phyloP scores from a whole-genome alignment of 2,797 vertebrate genomes.

The Brachyalestes nurse region DNA sequence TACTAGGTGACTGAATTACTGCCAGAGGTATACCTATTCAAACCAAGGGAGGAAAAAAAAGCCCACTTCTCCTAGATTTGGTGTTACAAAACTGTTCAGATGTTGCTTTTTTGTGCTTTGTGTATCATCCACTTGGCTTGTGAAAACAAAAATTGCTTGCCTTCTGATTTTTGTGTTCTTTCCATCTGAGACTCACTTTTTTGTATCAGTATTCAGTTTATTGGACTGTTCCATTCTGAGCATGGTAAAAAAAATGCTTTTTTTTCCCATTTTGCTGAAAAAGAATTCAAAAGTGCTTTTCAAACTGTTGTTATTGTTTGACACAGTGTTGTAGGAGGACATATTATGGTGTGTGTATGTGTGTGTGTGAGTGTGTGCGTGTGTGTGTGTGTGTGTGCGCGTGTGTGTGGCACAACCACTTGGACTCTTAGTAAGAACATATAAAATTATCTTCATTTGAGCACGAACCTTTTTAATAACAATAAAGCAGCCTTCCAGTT shows the following conservation, averaged over 20 bases:
- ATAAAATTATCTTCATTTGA: conserved; percentile 89
- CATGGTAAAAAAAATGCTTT: conserved; percentile 78
- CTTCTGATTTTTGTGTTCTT: conserved; percentile 79
- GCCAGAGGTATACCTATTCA: conserved; percentile 72
- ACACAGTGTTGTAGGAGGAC: conserved; percentile 81
- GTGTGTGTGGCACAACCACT: conserved; percentile 86
- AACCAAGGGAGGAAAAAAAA: conserved; percentile 50
- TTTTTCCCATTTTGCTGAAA: conserved; percentile 75
- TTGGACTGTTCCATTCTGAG: conserved; percentile 75
- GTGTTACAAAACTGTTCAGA: conserved; percentile 69
- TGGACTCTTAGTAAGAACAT: conserved; percentile 84
- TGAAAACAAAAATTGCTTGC: conserved; percentile 80
- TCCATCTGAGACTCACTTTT: conserved; percentile 81
- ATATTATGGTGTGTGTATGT: conserved; percentile 85
- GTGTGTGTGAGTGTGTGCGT: conserved; percentile 66
- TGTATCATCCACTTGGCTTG: conserved; percentile 83
- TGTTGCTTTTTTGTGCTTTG: conserved; percentile 80
- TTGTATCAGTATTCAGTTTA: conserved; percentile 79
- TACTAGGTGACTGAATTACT: conserved; percentile 70
- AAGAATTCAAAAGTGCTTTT: conserved; percentile 81
- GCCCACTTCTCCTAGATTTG: conserved; percentile 76
- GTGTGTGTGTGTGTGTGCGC: conserved; percentile 75
- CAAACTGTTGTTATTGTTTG: conserved; percentile 84
- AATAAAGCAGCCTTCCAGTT: conserved; percentile 90
- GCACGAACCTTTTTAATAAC: conserved; percentile 88